phyloP scores from a whole-genome alignment of 1,140 invertebrate species.

The Caerostris extrusa region DNA sequence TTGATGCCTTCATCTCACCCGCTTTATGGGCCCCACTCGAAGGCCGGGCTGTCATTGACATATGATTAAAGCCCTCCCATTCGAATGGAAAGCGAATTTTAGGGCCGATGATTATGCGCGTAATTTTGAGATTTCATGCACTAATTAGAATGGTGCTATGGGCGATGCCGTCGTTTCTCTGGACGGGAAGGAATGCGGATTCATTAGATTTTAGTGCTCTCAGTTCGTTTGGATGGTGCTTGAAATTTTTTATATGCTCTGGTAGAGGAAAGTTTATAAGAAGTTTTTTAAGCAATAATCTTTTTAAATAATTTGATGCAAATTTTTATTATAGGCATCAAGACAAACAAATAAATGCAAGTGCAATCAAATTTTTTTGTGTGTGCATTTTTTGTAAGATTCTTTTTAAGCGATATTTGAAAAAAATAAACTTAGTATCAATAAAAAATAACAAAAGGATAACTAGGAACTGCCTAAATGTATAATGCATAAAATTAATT shows the following conservation, averaged over 20 bases:
- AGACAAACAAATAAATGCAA: no score
- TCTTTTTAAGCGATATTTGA: no score
- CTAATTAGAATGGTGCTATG: conserved; percentile 1
- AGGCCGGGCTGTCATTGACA: background rate
- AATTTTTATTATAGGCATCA: no score
- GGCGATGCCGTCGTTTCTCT: background rate
- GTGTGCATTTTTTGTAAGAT: no score
- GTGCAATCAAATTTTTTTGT: no score
- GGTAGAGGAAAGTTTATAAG: no score
- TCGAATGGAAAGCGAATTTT: background rate
- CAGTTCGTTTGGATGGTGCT: background rate
- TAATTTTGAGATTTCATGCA: conserved; percentile 46
- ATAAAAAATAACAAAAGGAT: no score
- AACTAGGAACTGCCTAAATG: no score
- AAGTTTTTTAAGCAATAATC: no score
- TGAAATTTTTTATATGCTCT: background rate
- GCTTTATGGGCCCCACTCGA: conserved; percentile 19
- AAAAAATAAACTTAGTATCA: no score
- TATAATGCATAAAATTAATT: no score
- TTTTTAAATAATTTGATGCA: no score
- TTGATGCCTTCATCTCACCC: conserved; percentile 41
- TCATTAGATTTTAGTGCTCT: conserved; percentile 24
- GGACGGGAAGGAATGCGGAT: background rate
- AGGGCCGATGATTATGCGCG: conserved; percentile 6
- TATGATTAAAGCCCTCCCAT: conserved; percentile 43